Conservation (phyloP, 2,113 vertebrate genomes). For the Theristicus caerulescens region DNA sequence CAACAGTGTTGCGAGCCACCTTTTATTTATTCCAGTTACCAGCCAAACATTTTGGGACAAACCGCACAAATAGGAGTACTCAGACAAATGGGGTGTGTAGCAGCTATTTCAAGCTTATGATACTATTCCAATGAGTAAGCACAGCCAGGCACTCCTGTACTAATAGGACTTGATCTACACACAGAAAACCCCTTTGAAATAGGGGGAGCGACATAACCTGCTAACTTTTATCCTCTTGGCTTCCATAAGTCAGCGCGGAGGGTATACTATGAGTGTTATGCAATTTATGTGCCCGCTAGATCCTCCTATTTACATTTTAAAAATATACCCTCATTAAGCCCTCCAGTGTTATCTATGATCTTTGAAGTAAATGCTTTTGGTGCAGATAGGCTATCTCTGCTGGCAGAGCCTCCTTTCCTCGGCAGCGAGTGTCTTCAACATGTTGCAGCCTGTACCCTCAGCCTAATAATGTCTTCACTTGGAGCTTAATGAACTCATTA, state of each 20-base stretch:
- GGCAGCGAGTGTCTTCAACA: conserved; percentile 11
- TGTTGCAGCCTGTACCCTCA: conserved; percentile 15
- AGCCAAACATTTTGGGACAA: neutral
- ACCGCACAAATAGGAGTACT: neutral
- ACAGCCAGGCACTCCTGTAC: neutral
- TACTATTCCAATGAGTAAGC: neutral
- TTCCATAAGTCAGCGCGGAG: neutral
- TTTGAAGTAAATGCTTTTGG: conserved; percentile 50
- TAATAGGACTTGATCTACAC: neutral
- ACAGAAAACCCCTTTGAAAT: neutral
- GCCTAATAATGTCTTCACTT: neutral
- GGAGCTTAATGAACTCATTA: conserved; percentile 49
- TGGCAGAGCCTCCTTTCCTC: conserved; percentile 44
- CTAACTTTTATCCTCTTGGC: neutral
- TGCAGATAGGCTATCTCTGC: conserved; percentile 26
- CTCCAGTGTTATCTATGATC: neutral
- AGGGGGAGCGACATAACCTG: accelerated
- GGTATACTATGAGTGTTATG: neutral
- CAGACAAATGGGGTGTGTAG: neutral
- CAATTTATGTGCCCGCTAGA: conserved; percentile 11
- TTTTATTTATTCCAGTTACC: neutral
- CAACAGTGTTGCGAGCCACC: neutral
- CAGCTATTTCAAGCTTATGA: neutral
- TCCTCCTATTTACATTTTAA: conserved; percentile 38
- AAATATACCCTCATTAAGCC: neutral